phyloP scores from a whole-genome alignment of 2,888 invertebrate species.

The Fragum fragum region DNA sequence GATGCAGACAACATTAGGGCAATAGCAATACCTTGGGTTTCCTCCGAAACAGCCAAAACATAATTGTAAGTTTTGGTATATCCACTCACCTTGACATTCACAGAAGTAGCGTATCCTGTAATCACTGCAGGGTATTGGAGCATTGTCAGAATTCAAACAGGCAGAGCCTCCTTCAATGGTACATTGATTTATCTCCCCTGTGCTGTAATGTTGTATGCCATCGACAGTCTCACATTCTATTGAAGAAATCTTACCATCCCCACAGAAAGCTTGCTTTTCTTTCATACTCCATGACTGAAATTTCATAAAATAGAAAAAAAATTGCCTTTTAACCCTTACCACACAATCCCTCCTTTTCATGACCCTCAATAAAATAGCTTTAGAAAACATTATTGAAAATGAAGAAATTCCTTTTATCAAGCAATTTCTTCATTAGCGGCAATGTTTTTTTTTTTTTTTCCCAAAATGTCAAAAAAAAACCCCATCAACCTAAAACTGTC shows the following conservation, averaged over 20 bases:
- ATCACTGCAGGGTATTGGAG: constrained; percentile 78
- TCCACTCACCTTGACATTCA: constrained; percentile 48
- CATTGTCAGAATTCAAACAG: constrained; percentile 88
- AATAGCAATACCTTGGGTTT: no score
- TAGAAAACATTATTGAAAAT: no score
- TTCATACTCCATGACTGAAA: constrained; percentile 35
- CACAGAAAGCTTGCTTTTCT: constrained; percentile 70
- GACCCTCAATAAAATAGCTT: no score
- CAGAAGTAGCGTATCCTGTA: constrained; percentile 79
- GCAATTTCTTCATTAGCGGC: neutral
- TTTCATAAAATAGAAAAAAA: neutral
- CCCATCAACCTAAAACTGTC: no score
- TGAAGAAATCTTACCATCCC: constrained; percentile 76
- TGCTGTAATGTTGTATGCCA: constrained; percentile 55
- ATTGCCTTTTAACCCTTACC: no score
- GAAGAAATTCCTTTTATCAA: no score
- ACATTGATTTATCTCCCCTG: constrained; percentile 76
- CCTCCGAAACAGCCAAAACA: no score
- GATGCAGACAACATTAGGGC: no score
- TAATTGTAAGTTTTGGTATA: no score
- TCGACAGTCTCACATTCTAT: constrained; percentile 77
- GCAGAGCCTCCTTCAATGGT: constrained; percentile 90
- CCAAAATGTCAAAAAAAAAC: no score
- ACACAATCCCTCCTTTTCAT: no score
- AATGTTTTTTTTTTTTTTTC: no score